Evolutionary conservation across 2,113 vertebrate species (phyloP), one percentile per base, ranked within the genome.

Genomic region (Micronisus gabar): DNA sequence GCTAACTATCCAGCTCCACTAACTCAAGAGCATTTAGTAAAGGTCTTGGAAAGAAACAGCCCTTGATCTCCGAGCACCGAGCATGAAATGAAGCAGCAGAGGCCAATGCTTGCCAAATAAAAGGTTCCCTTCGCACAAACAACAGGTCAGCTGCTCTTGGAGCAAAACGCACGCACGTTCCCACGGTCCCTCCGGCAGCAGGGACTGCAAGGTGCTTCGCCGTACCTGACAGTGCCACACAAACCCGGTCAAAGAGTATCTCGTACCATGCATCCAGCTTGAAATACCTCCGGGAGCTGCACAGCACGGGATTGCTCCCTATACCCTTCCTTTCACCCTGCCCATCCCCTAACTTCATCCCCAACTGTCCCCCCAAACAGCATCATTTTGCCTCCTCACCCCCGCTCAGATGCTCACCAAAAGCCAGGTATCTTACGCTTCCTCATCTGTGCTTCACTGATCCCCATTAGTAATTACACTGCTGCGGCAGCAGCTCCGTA

Each of bases 11-110:
- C 74, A 68, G 55, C 27, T 90, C 52, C 88, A 92, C 61, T 80
- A 84, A 93, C 25, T 61, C 58, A 8, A 8, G 43, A 56, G 21
- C 45, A 63, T 45, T 92, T 78, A 91, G 52, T 36, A 83, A 76
- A 81, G 61, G 58, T 86, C 79, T 83, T 32, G 34, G 93, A 62
- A 59, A 94, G 59, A 68, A 81, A 23, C 45, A 95, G 81, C 70
- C 43, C 73, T 45, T 85, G 86, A 87, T 86, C 63, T 86, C 34
- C 0, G 4, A 82, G 88, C 62, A 79, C 38, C 2, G 10, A 81
- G 84, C 73, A 89, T 50, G 78, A 94, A 95, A 95, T 66, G 66
- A 95, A 81, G 58, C 18, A 7, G 59, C 66, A 94, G 81, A 34
- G 83, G 72, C 87, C 73, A 88, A n/a, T 0, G 0, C 34, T 90